phyloP scores from a whole-genome alignment of 2,797 vertebrate species.

The Prunella strophiata region DNA sequence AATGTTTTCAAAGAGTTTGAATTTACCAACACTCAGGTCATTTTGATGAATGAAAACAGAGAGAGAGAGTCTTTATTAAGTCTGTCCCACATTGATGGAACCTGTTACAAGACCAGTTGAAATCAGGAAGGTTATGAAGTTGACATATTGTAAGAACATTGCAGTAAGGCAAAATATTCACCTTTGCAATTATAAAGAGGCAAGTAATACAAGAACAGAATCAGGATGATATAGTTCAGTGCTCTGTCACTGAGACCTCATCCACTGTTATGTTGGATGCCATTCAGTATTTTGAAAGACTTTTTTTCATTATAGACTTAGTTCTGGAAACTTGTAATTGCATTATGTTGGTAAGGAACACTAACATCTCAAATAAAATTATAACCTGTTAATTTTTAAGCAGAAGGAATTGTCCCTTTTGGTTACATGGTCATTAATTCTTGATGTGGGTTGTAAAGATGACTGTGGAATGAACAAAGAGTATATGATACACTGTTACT shows the following conservation, averaged over 20 bases:
- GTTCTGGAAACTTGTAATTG: not conserved
- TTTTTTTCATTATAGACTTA: not conserved
- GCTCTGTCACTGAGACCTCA: not conserved
- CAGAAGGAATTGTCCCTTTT: not conserved
- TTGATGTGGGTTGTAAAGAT: not conserved
- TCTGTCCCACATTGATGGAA: not conserved
- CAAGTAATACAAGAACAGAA: not conserved
- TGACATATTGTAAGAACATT: not conserved
- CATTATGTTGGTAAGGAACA: not conserved
- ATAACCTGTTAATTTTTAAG: not conserved
- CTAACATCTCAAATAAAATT: not conserved
- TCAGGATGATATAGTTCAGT: not conserved
- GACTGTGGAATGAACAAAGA: not conserved
- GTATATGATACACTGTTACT: not conserved
- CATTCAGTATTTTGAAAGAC: not conserved
- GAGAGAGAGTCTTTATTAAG: not conserved
- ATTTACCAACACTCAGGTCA: not conserved
- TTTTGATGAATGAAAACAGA: not conserved
- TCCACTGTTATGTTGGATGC: not conserved
- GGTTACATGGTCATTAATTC: not conserved
- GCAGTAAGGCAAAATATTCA: not conserved
- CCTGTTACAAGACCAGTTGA: not conserved
- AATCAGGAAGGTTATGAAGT: not conserved
- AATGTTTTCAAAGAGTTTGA: not conserved
- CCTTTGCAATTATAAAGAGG: not conserved